Base-by-base conservation (phyloP, 2,113 vertebrate species). In the Oceanites oceanicus region DNA sequence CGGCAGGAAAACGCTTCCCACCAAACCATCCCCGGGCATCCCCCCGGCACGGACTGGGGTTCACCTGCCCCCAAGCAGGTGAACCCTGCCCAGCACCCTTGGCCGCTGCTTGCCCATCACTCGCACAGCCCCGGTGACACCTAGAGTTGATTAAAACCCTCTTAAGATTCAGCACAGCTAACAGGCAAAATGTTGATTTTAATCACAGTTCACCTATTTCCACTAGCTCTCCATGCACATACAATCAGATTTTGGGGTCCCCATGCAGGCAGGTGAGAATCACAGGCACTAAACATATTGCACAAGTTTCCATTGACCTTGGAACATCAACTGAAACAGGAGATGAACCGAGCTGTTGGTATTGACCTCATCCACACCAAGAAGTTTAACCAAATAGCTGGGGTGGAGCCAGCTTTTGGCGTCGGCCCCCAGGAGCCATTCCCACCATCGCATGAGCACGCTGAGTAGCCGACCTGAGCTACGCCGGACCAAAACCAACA, bases 11-110 rank as follows among this genome's bases (percentile, higher is more conserved):
- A 38, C 0, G 0, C 53, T 55, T 29, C 88, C 44, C 71, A 58
- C 52, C 73, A 18, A 17, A 18, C 42, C 73, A 11, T 5, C 36
- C 86, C 79, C 0, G 30, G 53, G 75, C 53, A 78, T 34, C 34
- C 21, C 47, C 34, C 27, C 0, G 1, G 16, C 0, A 0, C 2
- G 9, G 74, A 8, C 15, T 0, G 42, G 70, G 61, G 11, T 2
- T 71, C 88, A 23, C 67, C 77, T 22, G 71, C 80, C 47, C 87
- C 66, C 38, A 38, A 38, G 38, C 38, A 38, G 38, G 38, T 38
- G 38, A 38, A 38, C 38, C 38, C 38, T 38, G 38, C 38, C 10
- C 38, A 53, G 44, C 86, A 63, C 71, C 94, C 79, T 17, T 0
- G 15, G 21, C 45, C 9, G 6, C 47, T 3, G 3, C 66, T 32